Evolutionary conservation across 2,888 invertebrate genomes (phyloP), one percentile per base, ranked within the genome.

Genomic region (Tryphoninae sp.): DNA sequence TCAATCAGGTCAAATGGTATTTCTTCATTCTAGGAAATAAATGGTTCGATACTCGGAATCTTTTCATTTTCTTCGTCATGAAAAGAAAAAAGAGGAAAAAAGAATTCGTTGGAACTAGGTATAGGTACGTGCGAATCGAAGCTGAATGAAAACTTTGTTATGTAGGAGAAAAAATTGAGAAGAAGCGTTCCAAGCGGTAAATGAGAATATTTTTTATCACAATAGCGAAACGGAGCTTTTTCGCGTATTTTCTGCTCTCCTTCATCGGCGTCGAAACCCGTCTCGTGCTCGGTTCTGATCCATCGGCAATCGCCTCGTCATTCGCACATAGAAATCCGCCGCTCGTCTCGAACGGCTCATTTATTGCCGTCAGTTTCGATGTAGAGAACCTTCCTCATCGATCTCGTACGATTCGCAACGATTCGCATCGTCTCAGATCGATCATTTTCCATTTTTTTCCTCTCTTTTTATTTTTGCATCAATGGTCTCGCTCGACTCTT

Each of bases 301-400:
- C 69, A 83, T 16, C 76, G 59, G 65, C 72, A 78, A 78, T 78
- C 9, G 16, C 65, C 58, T 64, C 49, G 83, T 81, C 84, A 80
- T 81, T 77, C 53, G 33, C 65, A 58, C 51, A 53, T 79, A 80
- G 77, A 84, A 83, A 82, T 83, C 19, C 49, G 59, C 61, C 49
- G 59, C 61, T 58, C 53, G 9, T 6, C 62, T 78, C 61, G 9
- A 61, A 58, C 42, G 40, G 49, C 58, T 71, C 19, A 53, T 64
- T 55, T 61, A 16, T 61, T 26, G 42, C 51, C 33, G n/a, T 55
- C 45, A 64, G 2, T 55, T 45, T n/a, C 49, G 33, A 16, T 26
- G 55, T 26, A 73, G 45, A 71, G 40, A n/a, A 3, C 13, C 26
- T 67, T 26, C 40, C 9, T 62, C 40, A 62, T 62, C 33, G 19